phyloP scores from a whole-genome alignment of 2,888 invertebrate species.

The Monopis laevigella region DNA sequence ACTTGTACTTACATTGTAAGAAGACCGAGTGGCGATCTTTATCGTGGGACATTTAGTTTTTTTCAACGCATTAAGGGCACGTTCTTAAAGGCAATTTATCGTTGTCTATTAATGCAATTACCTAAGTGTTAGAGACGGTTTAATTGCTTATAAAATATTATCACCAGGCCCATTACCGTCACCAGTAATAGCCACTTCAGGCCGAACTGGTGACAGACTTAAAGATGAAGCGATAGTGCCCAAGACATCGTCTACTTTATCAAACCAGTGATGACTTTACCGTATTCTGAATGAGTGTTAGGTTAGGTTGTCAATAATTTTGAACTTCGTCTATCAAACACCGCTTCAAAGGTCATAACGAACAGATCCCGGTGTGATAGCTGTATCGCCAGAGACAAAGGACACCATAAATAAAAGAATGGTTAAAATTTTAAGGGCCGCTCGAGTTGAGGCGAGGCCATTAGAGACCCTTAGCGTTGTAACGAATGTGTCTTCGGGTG shows the following conservation, averaged over 20 bases:
- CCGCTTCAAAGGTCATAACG: slow-evolving; percentile 44
- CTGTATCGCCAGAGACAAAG: slow-evolving; percentile 36
- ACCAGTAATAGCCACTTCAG: slow-evolving; percentile 17
- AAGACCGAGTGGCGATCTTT: slow-evolving; percentile 7
- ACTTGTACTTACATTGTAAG: no score
- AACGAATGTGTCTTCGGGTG: slow-evolving; percentile 38
- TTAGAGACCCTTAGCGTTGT: slow-evolving; percentile 58
- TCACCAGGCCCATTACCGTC: slow-evolving; percentile 20
- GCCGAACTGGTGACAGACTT: slow-evolving; percentile 17
- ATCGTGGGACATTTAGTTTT: neutral
- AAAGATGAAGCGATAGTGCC: slow-evolving; percentile 31
- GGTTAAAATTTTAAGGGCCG: slow-evolving; percentile 61
- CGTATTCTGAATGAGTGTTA: no score
- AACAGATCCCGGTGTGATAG: slow-evolving; percentile 44
- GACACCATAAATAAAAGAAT: slow-evolving; percentile 55
- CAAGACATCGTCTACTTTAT: no score
- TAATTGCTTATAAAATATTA: slow-evolving; percentile 32
- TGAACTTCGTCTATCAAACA: no score
- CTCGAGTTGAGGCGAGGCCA: slow-evolving; percentile 40
- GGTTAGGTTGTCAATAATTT: no score
- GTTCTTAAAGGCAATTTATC: slow-evolving; percentile 5
- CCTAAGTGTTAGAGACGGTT: slow-evolving; percentile 22
- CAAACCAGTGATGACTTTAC: no score
- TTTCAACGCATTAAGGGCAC: slow-evolving; percentile 9
- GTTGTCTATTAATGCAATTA: slow-evolving; percentile 25